Base-by-base conservation (phyloP, 2,888 invertebrate species). In the Watsonalla cultraria region DNA sequence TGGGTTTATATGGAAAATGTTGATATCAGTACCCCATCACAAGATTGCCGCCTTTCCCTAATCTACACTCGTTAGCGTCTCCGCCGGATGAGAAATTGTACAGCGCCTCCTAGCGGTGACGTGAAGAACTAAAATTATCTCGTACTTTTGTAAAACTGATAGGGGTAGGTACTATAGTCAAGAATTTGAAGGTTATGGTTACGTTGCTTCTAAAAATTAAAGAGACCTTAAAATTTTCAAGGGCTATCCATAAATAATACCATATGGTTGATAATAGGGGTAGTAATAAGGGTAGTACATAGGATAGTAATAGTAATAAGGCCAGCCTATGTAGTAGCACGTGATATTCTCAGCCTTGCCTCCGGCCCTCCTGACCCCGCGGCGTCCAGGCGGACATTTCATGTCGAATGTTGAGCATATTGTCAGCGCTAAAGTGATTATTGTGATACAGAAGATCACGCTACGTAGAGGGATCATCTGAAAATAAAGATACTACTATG, bases 231-330 rank as follows among this genome's bases (percentile, higher is more conserved):
- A 1, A 42, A 5, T 11, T 0, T 6, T 11, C 9, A 42, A 42
- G 4, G 4, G 0, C 14, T 14, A 14, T 7, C 14, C 14, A n/a
- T 34, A n/a, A 46, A 11, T 47, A 47, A 34, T 42, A 42, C n/a
- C 33, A 13, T 46, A 47, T 8, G 46, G 46, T 6, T 46, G 14
- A 6, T 46, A 15, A 46, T 46, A 56, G 33, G 53, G 47, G 47
- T 53, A 53, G n/a, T 34, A 50, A 35, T 55, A 62, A 0, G 37
- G 14, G n/a, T 62, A 68, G 8, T 63, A 64, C 35, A 60, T 62
- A 0, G 59, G 63, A 51, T 59, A 67, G 14, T 68, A 67, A 51
- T 57, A 60, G 35, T 65, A 66, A 0, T 61, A 56, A 33, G 61
- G 62, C 50, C 58, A 66, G 11, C 42, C 42, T 8, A 42, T 5